Evolutionary conservation across 2,113 vertebrate genomes (phyloP), one percentile per base, ranked within the genome.

Genomic region (Glareola pratincola): DNA sequence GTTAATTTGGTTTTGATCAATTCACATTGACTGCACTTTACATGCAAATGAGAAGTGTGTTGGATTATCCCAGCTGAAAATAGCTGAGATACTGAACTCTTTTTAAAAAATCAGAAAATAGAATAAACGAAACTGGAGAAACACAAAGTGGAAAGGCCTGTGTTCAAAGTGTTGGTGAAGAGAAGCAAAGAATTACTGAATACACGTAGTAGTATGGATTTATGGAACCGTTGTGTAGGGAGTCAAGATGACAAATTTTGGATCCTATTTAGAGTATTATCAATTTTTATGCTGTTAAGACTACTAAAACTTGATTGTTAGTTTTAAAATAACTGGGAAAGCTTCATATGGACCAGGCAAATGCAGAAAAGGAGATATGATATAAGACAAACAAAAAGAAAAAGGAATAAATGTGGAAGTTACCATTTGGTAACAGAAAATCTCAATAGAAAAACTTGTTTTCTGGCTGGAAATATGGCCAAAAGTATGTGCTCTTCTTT

Each of bases 1-100:
- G 99, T 99, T 99, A 98, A 99, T 99, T 99, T 99, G 98, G 98
- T 98, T 97, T 97, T 98, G 98, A 99, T 99, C 99, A 99, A 99
- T 99, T 99, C 94, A 90, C 98, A 99, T 99, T 99, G 99, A 99
- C 99, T 98, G 97, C 98, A 99, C 98, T 99, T 99, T 99, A 99
- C 98, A 99, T 99, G 99, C 98, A 99, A 99, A 99, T 99, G 97
- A 96, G 97, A 96, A 96, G 88, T 60, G 64, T 84, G 85, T 83
- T 91, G 82, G 50, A 71, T 94, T 91, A 93, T 86, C 74, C 57
- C 32, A 90, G 41, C 48, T 81, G 71, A 95, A 97, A 96, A 95
- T 32, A 95, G 56, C 85, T 89, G 51, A 92, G 91, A 85, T 81
- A 79, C 54, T 74, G 47, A 93, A 89, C 36, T 91, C n/a, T 64